These are phyloP conservation scores for Chirona hameri DNA, from an alignment of 2,888 invertebrate species.

Conservation along the genomic window DNA sequence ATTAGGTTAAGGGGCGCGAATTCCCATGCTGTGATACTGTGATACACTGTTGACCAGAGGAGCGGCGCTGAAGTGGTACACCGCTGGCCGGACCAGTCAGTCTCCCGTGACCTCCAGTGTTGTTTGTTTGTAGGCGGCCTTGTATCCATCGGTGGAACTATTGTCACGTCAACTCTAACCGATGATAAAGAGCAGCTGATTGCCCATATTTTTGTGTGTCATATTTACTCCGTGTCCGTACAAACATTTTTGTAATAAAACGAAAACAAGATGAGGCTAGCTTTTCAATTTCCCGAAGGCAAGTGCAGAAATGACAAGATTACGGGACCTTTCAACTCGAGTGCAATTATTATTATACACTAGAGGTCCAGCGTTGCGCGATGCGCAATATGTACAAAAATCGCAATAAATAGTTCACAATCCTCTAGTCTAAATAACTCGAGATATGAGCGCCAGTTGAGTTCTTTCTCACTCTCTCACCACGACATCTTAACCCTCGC, in stretches of 20 bases:
- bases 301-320: no score
- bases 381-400: no score
- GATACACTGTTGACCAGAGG: not conserved
- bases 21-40: conserved; percentile 28
- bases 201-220: conserved; percentile 2
- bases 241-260: conserved; percentile 10
- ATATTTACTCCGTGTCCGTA: not conserved
- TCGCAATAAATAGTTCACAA: no score
- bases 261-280: not conserved
- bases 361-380: no score
- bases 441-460: no score
- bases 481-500: no score
- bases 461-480: no score
- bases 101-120: not conserved
- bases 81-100: conserved; percentile 4
- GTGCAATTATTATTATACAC: no score
- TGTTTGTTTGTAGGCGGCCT: not conserved
- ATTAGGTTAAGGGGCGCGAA: conserved; percentile 29
- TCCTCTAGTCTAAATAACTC: no score
- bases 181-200: conserved; percentile 5
- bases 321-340: no score
- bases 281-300: no score
- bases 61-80: not conserved
- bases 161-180: not conserved
- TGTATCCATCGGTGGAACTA: not conserved